Conservation (phyloP, 2,888 invertebrate genomes). For the Parasteatoda lunata region DNA sequence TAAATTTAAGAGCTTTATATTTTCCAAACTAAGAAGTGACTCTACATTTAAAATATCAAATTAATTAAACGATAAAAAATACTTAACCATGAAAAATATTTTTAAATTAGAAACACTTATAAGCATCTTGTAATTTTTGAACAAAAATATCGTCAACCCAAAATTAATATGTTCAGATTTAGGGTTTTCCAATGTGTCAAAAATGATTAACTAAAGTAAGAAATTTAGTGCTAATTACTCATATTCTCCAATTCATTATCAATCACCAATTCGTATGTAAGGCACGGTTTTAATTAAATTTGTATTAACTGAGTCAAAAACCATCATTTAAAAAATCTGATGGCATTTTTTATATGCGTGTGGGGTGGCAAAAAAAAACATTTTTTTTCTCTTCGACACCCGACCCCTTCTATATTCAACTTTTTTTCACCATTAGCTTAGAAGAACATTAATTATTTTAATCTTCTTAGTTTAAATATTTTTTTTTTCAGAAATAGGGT, state of each 20-base stretch:
- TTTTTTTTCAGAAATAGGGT: background rate
- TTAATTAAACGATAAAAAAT: too few relatives aligned
- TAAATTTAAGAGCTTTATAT: too few relatives aligned
- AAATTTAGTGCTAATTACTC: conserved; percentile 1
- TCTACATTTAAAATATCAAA: too few relatives aligned
- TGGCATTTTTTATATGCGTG: background rate
- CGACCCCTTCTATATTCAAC: background rate
- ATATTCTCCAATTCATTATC: conserved; percentile 11
- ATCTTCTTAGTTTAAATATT: background rate
- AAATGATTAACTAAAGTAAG: background rate
- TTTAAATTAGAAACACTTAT: too few relatives aligned
- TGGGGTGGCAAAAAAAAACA: conserved; percentile 5
- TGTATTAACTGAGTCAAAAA: conserved; percentile 14
- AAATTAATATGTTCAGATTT: too few relatives aligned
- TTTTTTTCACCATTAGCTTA: conserved; percentile 8
- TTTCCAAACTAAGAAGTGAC: too few relatives aligned
- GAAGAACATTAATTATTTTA: conserved; percentile 32
- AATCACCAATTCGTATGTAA: conserved; percentile 4
- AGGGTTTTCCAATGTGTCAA: background rate
- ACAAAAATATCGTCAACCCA: too few relatives aligned
- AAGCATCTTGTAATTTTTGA: too few relatives aligned
- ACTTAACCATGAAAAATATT: too few relatives aligned
- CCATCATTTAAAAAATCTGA: conserved; percentile 40
- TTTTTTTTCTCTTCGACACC: conserved; percentile 15
- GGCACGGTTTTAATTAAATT: conserved; percentile 46